Evolutionary conservation across 2,888 invertebrate genomes (phyloP), one percentile per base, ranked within the genome.

Genomic region (Eumerus sabulonum): DNA sequence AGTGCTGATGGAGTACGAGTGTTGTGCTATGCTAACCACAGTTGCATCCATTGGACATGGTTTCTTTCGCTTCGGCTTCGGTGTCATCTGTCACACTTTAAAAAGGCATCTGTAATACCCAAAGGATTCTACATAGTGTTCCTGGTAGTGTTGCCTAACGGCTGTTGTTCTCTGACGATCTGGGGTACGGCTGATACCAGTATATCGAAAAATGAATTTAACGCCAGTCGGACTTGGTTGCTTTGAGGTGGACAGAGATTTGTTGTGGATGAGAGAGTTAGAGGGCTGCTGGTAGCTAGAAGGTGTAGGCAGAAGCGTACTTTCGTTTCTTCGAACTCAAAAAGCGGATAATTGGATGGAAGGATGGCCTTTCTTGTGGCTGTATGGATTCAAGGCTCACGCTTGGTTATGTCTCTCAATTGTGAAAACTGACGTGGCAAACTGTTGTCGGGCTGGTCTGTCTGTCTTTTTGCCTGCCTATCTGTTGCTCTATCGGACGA

Each of bases 71-170:
- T 79, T 59, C 67, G 13, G 62, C 64, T 79, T 64, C 68, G 64
- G 74, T 79, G 79, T 79, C 79, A 79, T 79, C 79, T 79, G 79
- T 79, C 79, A 79, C 79, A 70, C 79, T 79, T 79, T 74, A 64
- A 79, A 79, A 79, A 74, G 79, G 74, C 79, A 79, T 79, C 74
- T 74, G 79, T 68, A 64, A 74, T 68, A 73, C 68, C 79, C 79
- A 79, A 79, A 79, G 74, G 79, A 74, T 64, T 77, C 57, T 11
- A 45, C 44, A n/a, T n/a, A n/a, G n/a, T 17, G 40, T n/a, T 64
- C 19, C 51, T 63, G 57, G 70, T 70, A 19, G 60, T 60, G 60
- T 44, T 27, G 27, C 27, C 74, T 70, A 7, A 27, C 27, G 27
- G 27, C 27, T 27, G 7, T 27, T 27, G 27, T 7, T 27, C 27